Evolutionary conservation across 64 coral and sea anemone species (phyloP), one percentile per base, ranked within the genome.

Genomic region (Astreopora myriophthalma): DNA sequence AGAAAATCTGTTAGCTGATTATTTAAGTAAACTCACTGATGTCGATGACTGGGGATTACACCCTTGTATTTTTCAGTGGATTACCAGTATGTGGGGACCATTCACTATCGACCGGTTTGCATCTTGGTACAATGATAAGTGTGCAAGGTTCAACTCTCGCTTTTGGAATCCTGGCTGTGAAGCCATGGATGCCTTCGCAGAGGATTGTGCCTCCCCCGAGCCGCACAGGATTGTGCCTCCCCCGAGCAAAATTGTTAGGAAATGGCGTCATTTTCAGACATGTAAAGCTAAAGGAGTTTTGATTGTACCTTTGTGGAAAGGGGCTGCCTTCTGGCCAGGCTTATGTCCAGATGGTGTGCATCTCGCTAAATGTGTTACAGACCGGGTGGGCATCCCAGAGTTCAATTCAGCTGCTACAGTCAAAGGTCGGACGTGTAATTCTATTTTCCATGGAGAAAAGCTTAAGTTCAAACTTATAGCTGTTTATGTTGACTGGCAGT

Each of bases 21-120:
- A 85, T 74, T 31, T 92, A 6, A 84, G 89, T 20, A 92, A 83
- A 57, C 9, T 85, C n/a, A 85, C 70, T 10, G 79, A 92, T 23
- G 52, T 73, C 67, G 69, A 92, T 9, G 80, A 92, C 38, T 92
- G 51, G 80, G 52, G 52, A 25, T 48, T 92, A 61, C 44, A 64
- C 19, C 48, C 38, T 13, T 48, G 73, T 11, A 49, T 92, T 26
- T 92, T 75, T 25, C 49, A 86, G 6, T 75, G 71, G 69, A 12
- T 92, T 11, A 17, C 49, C 42, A n/a, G 3, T 6, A 42, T 86
- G 5, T 77, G 71, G 81, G 73, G 82, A 14, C 71, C 90, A 31
- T 85, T 77, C 42, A 77, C 89, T 2, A 9, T 84, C 34, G 89
- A 84, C 71, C 64, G 65, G 20, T 91, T 91, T 84, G 89, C 89